These are phyloP conservation scores for Turritopsis dohrnii DNA, from an alignment of 30 jellyfish, hydroid and myxozoan genomes.

Conservation along the genomic window DNA sequence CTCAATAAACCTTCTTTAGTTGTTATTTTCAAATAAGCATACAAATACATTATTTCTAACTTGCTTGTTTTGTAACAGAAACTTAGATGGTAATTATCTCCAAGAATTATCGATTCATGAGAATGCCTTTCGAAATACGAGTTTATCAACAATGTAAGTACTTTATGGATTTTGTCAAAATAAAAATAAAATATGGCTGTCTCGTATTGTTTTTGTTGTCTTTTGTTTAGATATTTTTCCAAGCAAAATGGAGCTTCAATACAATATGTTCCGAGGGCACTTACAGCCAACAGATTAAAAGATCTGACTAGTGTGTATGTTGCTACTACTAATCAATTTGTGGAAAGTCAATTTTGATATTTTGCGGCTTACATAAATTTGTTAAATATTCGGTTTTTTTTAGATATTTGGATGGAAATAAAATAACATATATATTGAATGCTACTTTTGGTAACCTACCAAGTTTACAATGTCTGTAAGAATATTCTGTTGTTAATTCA, in stretches of 20 bases:
- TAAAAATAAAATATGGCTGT: background rate
- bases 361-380: background rate
- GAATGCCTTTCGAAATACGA: conserved; percentile 64
- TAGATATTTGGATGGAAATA: conserved; percentile 47
- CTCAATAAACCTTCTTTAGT: too few species aligned
- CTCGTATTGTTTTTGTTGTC: background rate
- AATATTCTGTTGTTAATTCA: background rate
- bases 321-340: background rate
- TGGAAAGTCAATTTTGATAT: background rate
- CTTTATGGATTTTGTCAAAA: background rate
- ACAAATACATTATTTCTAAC: background rate
- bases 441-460: conserved; percentile 60
- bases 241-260: conserved; percentile 51
- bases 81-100: conserved; percentile 37
- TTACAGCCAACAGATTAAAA: background rate
- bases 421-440: conserved; percentile 50
- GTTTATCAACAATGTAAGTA: conserved; percentile 47
- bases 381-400: background rate
- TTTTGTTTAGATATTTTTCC: conserved; percentile 32
- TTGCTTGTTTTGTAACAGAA: conserved; percentile 28
- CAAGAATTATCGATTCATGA: conserved; percentile 58
- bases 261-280: conserved; percentile 82
- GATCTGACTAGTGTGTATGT: background rate
- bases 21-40: background rate
- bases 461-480: conserved; percentile 58